A percentile compares a stretch with the other conserved stretches of the same genome.
These are phyloP conservation scores for Uloborus diversus DNA, from an alignment of 1,140 invertebrate species.

Conservation along the genomic window DNA sequence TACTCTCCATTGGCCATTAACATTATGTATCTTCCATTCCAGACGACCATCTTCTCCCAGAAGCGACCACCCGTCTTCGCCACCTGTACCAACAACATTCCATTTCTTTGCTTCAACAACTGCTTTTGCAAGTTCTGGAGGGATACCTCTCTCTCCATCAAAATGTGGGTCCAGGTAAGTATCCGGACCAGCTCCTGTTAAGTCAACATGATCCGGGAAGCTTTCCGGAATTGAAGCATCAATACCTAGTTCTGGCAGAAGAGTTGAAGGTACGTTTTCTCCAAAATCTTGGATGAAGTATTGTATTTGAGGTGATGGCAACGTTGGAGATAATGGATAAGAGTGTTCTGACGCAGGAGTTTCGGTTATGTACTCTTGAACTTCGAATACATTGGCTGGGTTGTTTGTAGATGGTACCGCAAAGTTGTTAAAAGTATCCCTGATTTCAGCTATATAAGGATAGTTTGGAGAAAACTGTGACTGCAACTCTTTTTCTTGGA, in stretches of 20 bases:
- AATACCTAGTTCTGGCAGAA: no score
- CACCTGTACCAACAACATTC: slow-evolving; percentile 26
- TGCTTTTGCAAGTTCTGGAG: slow-evolving; percentile 27
- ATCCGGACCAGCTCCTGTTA: no score
- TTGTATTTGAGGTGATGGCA: no score
- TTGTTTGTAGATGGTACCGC: not conserved
- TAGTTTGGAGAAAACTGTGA: not conserved
- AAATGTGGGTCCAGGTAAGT: no score
- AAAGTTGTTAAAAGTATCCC: slow-evolving; percentile 12
- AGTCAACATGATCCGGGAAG: not conserved
- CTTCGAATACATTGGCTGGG: not conserved
- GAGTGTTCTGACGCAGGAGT: no score
- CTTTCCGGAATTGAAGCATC: no score
- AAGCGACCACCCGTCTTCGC: slow-evolving; percentile 29
- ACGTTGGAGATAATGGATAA: no score
- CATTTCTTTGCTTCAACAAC: slow-evolving; percentile 39
- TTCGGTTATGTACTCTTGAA: not conserved
- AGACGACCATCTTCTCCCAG: slow-evolving; percentile 30
- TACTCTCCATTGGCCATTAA: slow-evolving; percentile 38
- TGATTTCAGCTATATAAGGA: slow-evolving; percentile 30
- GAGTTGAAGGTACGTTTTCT: no score
- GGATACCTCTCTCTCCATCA: not conserved
- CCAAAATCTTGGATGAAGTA: no score
- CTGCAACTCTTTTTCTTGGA: not conserved
- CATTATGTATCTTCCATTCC: slow-evolving; percentile 47